Base-by-base conservation (phyloP, 2,113 vertebrate genomes). In the Fregata magnificens region DNA sequence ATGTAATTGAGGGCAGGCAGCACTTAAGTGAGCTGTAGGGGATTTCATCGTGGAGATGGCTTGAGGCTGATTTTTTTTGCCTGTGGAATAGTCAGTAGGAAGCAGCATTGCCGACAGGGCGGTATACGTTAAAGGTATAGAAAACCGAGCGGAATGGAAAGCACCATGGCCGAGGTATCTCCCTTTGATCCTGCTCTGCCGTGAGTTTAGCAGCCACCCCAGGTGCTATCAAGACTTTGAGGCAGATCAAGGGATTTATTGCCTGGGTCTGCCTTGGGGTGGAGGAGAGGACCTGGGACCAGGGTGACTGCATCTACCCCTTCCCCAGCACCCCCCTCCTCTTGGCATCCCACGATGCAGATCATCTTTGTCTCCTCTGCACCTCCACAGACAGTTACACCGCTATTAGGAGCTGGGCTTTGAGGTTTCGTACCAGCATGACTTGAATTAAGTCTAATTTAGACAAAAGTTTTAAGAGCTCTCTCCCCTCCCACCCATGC, bases 401-500 rank as follows among this genome's bases (percentile, higher is more conserved):
- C 1, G 1, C 72, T 53, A 28, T 84, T 69, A 55, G 28, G 61
- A 91, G 31, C 28, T 82, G 34, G 61, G 44, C 77, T 55, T 6
- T 81, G 61, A 90, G 59, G 59, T 90, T 88, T 88, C 3, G 6
- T 90, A 50, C 29, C 55, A 25, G 47, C 55, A 38, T 61, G 66
- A 72, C 66, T 77, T 93, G 93, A 55, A 67, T 87, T 18, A n/a
- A 82, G 55, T 88, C 56, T 83, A 67, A 63, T 93, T 95, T 36
- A 61, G 38, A 52, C 66, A 61, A 69, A 96, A 94, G 58, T 84
- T 93, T 79, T 76, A 92, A 93, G 71, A 87, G n/a, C 18, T 69
- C 31, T 88, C 62, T 83, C 40, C 18, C 8, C 34, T 93, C 53
- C 12, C 38, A 95, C 26, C 86, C 29, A 45, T 58, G 38, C 45